phyloP scores from a whole-genome alignment of 1,140 invertebrate species.

The Formica selysi region DNA sequence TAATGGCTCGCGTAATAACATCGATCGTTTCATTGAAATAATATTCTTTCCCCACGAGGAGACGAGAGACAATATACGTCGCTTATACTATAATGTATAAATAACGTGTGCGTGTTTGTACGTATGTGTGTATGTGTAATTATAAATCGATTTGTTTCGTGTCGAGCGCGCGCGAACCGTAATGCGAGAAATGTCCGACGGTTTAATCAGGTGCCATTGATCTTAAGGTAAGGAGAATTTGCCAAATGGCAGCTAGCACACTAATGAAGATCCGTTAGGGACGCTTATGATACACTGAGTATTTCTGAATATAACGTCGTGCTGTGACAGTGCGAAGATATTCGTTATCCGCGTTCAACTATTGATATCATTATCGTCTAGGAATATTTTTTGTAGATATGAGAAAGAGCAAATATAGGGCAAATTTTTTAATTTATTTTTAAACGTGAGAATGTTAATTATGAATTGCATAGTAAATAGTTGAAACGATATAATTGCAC shows the following conservation, averaged over 20 bases:
- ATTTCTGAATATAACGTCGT: constrained; percentile 12
- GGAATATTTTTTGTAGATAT: constrained; percentile 8
- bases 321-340: constrained; percentile 41
- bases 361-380: constrained; percentile 43
- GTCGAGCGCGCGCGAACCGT: constrained; percentile 11
- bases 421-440: constrained; percentile 33
- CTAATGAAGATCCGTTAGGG: constrained; percentile 67
- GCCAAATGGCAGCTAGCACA: constrained; percentile 60
- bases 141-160: constrained; percentile 49
- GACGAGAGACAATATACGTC: constrained; percentile 14
- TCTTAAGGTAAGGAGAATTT: constrained; percentile 66
- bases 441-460: constrained; percentile 14
- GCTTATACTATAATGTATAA: constrained; percentile 48
- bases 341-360: constrained; percentile 61
- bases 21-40: constrained; percentile 14
- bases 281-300: constrained; percentile 38
- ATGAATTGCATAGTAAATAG: not conserved
- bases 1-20: constrained; percentile 24
- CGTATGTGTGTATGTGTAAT: constrained; percentile 36
- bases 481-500: constrained; percentile 24
- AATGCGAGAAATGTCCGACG: constrained; percentile 48
- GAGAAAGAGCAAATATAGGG: not conserved
- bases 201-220: constrained; percentile 68
- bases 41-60: not conserved
- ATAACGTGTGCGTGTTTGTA: constrained; percentile 38